phyloP scores from a whole-genome alignment of 1,140 invertebrate genomes.

The Drosophila pectinifera region DNA sequence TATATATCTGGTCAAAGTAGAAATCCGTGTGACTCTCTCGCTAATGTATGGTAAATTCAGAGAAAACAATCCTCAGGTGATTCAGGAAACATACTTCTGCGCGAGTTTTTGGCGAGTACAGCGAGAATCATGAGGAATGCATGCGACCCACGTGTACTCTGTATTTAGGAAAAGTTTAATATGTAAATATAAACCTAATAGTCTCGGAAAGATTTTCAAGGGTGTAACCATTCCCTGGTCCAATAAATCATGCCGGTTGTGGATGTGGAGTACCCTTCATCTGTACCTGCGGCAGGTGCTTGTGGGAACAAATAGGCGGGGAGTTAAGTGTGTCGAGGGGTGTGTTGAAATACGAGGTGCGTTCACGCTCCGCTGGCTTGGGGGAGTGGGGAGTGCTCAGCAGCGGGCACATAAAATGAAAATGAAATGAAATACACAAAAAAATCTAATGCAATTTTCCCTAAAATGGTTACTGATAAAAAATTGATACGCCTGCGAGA shows the following conservation, averaged over 20 bases:
- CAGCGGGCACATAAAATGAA: constrained; percentile 4
- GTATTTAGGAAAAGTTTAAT: not conserved
- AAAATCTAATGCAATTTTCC: constrained; percentile 79
- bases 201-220: not conserved
- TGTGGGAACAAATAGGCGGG: constrained; percentile 31
- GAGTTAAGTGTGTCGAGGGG: constrained; percentile 33
- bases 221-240: constrained; percentile 5
- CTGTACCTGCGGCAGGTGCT: constrained; percentile 24
- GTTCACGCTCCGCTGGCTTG: constrained; percentile 3
- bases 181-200: not conserved
- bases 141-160: not conserved
- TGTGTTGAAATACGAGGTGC: constrained; percentile 9
- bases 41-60: constrained; percentile 65
- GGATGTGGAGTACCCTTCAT: not conserved
- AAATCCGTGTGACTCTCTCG: constrained; percentile 34
- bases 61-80: constrained; percentile 39
- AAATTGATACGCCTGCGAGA: constrained; percentile 66
- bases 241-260: constrained; percentile 7
- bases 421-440: constrained; percentile 33
- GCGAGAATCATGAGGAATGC: not conserved
- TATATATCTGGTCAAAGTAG: constrained; percentile 41
- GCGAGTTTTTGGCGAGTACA: no score
- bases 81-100: constrained; percentile 17
- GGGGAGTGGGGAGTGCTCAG: not conserved
- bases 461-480: constrained; percentile 79